Evolutionary conservation across 2,797 vertebrate species (phyloP).

Genomic region (Fistularia tabacaria): DNA sequence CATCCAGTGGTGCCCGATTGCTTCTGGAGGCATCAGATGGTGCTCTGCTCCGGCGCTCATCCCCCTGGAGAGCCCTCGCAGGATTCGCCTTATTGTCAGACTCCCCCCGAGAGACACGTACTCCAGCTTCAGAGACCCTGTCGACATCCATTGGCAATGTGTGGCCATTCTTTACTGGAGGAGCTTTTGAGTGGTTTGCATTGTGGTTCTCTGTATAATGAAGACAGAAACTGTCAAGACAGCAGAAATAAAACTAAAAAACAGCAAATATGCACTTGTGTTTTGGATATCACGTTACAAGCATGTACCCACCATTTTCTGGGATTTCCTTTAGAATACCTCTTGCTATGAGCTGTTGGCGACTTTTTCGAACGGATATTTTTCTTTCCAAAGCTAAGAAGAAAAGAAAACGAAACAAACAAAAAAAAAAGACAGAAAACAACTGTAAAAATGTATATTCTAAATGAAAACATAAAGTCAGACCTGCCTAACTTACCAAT

Average conservation of each 20-base stretch:
- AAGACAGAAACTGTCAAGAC: slow-evolving; percentile 8
- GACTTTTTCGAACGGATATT: slow-evolving; percentile 90
- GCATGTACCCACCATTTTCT: slow-evolving; percentile 80
- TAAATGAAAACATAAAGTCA: not conserved
- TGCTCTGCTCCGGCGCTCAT: slow-evolving; percentile 57
- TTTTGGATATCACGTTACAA: not conserved
- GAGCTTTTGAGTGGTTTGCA: slow-evolving; percentile 68
- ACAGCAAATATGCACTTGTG: not conserved
- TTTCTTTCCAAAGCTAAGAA: slow-evolving; percentile 88
- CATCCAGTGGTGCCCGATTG: slow-evolving; percentile 77
- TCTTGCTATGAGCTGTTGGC: slow-evolving; percentile 91
- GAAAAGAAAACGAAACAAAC: fast-evolving
- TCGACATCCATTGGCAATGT: slow-evolving; percentile 69
- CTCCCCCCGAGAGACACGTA: slow-evolving; percentile 44
- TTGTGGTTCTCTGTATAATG: slow-evolving; percentile 73
- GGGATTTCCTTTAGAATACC: slow-evolving; percentile 89
- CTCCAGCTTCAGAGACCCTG: slow-evolving; percentile 36
- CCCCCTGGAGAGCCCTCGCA: slow-evolving; percentile 44
- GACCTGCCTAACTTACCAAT: slow-evolving; percentile 74
- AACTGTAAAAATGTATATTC: not conserved
- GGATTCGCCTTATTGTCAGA: slow-evolving; percentile 54
- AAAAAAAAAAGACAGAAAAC: not conserved
- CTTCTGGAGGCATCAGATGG: slow-evolving; percentile 68
- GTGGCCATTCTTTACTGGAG: slow-evolving; percentile 86
- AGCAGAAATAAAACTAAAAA: not conserved